Evolutionary conservation across 2,888 invertebrate genomes (phyloP), one percentile per base, ranked within the genome.

Genomic region (Tachina fera): DNA sequence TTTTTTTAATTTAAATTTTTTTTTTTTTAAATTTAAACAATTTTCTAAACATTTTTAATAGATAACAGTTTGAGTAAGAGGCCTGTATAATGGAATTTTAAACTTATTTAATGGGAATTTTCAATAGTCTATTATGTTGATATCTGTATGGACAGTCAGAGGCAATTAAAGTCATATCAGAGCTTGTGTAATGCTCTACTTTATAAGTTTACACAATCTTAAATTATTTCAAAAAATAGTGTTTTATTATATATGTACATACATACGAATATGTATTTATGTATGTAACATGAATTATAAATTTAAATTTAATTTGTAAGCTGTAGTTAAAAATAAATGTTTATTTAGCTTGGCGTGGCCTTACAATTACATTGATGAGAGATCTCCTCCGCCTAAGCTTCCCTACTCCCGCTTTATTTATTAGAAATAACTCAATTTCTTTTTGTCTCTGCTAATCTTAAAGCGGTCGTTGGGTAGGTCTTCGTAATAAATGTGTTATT

Each of bases 361-460:
- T 56, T 47, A 53, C 22, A 68, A 31, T 51, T 31, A 61, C 60
- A 45, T 31, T 61, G n/a, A 75, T 9, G 53, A 53, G n/a, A 10
- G 22, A 22, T 22, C 6, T 39, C 19, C 71, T 14, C 45, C 45
- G 13, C 19, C 6, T 13, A 14, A 22, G n/a, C 9, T 0, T 41
- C 60, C 1, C 65, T 11, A 13, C 70, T 14, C 14, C 10, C 63
- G 19, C 45, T 63, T 6, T 43, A 41, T 63, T 68, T 72, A 10
- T 22, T 72, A 79, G 61, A 45, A 2, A 3, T 31, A 61, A 53
- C 75, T 75, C 47, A 61, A 81, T 75, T 74, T 81, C 51, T 68
- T 47, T 31, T 75, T 75, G 81, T 75, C 68, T 75, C 39, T 58
- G 6, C 19, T 47, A 68, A 68, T 61, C 81, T 60, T n/a, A n/a